Base-by-base conservation (phyloP, 2,797 vertebrate genomes). In the Alexandromys oeconomus region DNA sequence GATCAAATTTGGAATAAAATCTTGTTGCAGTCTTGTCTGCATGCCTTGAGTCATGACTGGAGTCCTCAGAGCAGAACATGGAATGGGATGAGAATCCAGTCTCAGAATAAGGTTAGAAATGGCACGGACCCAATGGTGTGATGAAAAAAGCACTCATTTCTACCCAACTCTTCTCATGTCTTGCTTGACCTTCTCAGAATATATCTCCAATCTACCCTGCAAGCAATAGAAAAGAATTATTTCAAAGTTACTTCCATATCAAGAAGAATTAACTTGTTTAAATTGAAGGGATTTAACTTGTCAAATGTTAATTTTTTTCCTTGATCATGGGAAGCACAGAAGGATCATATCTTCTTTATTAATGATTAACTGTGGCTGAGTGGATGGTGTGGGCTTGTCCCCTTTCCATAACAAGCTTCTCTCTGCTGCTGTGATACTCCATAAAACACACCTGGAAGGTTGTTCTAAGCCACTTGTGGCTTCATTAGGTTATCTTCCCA, bases 221-320 rank as follows among this genome's bases (percentile, higher is more conserved):
- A 78, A 69, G 79, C 0, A 23, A 65, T 11, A 40, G 14, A 82
- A 93, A 51, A 57, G 1, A 74, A 23, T 17, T 31, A 51, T 82
- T 46, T 19, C 23, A 87, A 84, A 74, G 6, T 0, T 51, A 46
- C 57, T 96, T 88, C 13, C 63, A 67, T 76, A 46, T 93, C 85
- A 94, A 89, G 15, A 31, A 88, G 69, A 92, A 94, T 96, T 96
- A 92, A 71, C 57, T 94, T 93, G 74, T 54, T 93, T 82, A 74
- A 37, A 63, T 25, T 37, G 15, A 9, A 31, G 5, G 9, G 5
- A 27, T 37, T 54, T 71, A 54, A 54, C 46, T 86, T 63, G 43
- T 46, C 46, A 67, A 48, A 51, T 14, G 6, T 92, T 81, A 40
- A 37, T 89, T 89, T 92, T 88, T 88, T 87, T 89, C 92, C 27